Evolutionary conservation across 2,888 invertebrate species (phyloP).

Genomic region (Pseudococcus viburni): DNA sequence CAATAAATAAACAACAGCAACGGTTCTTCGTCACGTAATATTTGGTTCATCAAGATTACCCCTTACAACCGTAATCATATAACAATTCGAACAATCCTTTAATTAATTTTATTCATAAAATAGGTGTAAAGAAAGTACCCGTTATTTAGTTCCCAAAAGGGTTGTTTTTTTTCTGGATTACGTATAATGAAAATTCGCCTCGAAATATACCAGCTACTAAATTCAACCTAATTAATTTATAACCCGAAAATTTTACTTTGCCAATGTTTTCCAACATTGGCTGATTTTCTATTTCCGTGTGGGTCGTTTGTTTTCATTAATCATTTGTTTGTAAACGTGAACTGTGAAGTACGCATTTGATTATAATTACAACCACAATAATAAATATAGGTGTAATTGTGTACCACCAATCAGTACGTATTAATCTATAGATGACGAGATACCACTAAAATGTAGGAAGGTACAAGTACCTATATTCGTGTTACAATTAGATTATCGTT

Average conservation of each 20-base stretch:
- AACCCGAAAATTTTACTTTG: not conserved
- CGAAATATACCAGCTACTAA: not conserved
- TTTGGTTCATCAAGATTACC: conserved; percentile 41
- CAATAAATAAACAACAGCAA: not conserved
- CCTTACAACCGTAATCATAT: not conserved
- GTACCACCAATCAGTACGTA: not conserved
- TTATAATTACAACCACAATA: conserved; percentile 42
- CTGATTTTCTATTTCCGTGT: conserved; percentile 44
- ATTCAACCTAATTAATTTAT: not conserved
- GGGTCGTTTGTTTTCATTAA: conserved; percentile 38
- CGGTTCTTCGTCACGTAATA: conserved; percentile 36
- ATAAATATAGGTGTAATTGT: conserved; percentile 34
- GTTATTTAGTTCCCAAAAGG: not conserved
- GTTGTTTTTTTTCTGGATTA: not conserved
- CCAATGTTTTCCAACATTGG: not conserved
- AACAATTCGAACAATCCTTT: conserved; percentile 10
- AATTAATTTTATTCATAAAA: not conserved
- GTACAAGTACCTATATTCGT: not conserved
- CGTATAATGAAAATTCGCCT: not conserved
- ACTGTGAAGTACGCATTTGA: conserved; percentile 8
- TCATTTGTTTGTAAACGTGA: conserved; percentile 9
- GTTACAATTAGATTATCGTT: conserved; percentile 34
- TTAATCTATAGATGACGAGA: conserved; percentile 22
- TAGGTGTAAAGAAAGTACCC: not conserved
- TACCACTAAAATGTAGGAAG: not conserved